phyloP scores from a whole-genome alignment of 1,140 invertebrate species.

The Cephus cinctus region DNA sequence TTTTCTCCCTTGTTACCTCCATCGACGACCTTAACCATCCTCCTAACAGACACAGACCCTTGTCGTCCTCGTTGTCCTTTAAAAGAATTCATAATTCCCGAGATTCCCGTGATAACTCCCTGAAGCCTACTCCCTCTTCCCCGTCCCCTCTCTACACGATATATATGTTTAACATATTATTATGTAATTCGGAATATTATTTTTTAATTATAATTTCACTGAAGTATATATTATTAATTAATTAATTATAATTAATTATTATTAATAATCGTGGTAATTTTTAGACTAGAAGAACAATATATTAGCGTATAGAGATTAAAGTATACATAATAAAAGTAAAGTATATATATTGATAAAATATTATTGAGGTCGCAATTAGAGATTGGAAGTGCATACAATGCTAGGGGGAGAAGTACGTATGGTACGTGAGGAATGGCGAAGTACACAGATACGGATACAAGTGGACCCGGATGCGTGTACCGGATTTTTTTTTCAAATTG shows the following conservation, averaged over 20 bases:
- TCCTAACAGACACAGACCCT: too few species aligned
- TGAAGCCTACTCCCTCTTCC: too few species aligned
- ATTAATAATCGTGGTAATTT: constrained; percentile 48
- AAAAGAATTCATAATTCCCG: too few species aligned
- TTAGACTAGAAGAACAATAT: constrained; percentile 51
- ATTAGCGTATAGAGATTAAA: constrained; percentile 50
- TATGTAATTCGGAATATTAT: constrained; percentile 22
- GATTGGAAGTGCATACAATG: constrained; percentile 45
- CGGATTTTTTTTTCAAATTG: too few species aligned
- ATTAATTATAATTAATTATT: constrained; percentile 17
- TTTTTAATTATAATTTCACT: constrained; percentile 39
- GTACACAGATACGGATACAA: too few species aligned
- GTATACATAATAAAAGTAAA: constrained; percentile 48
- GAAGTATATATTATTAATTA: constrained; percentile 38
- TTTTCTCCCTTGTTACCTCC: too few species aligned
- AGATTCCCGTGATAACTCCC: too few species aligned
- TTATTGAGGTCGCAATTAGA: constrained; percentile 49
- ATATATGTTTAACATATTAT: constrained; percentile 23
- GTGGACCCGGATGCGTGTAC: too few species aligned
- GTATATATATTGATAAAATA: constrained; percentile 48
- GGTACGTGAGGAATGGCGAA: too few species aligned
- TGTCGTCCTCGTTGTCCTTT: constrained; percentile 25
- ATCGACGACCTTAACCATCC: too few species aligned
- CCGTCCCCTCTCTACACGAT: constrained; percentile 11
- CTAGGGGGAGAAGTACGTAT: too few species aligned